Conservation (phyloP, 2,113 vertebrate genomes). For the Rhynchopsitta pachyrhyncha region DNA sequence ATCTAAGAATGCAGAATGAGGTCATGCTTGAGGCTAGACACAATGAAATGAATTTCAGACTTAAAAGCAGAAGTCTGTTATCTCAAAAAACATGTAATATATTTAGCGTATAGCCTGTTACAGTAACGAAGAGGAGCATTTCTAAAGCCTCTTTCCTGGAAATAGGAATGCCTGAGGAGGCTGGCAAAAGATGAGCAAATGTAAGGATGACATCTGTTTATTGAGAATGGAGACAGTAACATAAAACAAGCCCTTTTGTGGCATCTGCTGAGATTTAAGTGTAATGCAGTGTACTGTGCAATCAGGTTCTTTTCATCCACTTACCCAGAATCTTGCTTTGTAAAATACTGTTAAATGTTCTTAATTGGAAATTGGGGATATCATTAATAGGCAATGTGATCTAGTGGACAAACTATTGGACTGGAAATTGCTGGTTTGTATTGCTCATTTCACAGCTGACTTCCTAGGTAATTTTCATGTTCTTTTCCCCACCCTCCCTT, state of each 20-base stretch:
- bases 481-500: background rate
- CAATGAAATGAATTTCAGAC: background rate
- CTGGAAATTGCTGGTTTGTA: background rate
- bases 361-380: background rate
- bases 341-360: background rate
- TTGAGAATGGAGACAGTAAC: background rate
- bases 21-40: background rate
- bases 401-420: background rate
- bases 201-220: background rate
- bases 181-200: background rate
- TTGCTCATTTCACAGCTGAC: background rate
- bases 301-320: background rate
- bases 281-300: background rate
- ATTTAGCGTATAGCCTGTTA: background rate
- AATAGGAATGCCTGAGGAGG: background rate
- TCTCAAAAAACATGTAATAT: background rate
- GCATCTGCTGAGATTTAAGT: background rate
- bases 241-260: background rate
- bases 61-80: background rate
- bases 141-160: background rate
- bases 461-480: background rate
- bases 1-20: background rate
- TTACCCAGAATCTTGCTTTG: background rate
- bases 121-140: background rate
- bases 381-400: background rate